A percentile compares a stretch with the other conserved stretches of the same genome.
phyloP scores from a whole-genome alignment of 2,797 vertebrate species.

The Amazona finschi region DNA sequence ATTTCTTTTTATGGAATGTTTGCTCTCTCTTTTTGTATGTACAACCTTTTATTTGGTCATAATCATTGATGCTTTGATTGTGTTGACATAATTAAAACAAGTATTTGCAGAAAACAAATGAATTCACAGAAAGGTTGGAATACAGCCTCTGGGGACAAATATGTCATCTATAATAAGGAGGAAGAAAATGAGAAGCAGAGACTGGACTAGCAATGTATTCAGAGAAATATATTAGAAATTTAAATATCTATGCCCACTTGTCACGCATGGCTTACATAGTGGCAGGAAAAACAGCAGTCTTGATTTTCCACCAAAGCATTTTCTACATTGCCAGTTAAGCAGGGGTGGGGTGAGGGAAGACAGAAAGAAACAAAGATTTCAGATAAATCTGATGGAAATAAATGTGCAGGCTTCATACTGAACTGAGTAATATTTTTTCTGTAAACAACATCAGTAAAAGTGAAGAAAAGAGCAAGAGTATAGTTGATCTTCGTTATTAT shows the following conservation, averaged over 20 bases:
- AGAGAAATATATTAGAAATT: neutral
- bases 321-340: neutral
- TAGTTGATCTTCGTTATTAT: neutral
- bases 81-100: neutral
- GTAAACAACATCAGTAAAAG: neutral
- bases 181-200: neutral
- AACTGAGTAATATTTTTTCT: neutral
- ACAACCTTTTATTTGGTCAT: neutral
- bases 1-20: neutral
- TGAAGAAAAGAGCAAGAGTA: neutral
- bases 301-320: neutral
- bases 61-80: neutral
- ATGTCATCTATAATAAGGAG: neutral
- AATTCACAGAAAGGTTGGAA: neutral
- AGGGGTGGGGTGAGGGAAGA: fast-evolving
- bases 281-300: neutral
- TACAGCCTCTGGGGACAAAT: neutral
- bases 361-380: neutral
- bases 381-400: neutral
- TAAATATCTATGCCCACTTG: neutral
- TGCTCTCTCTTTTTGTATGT: neutral
- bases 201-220: neutral
- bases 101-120: neutral
- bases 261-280: neutral
- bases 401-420: neutral